Percentiles rank a stretch among this genome's conserved stretches.
phyloP scores from a whole-genome alignment of 2,888 invertebrate species.

The Campoletis raptor region DNA sequence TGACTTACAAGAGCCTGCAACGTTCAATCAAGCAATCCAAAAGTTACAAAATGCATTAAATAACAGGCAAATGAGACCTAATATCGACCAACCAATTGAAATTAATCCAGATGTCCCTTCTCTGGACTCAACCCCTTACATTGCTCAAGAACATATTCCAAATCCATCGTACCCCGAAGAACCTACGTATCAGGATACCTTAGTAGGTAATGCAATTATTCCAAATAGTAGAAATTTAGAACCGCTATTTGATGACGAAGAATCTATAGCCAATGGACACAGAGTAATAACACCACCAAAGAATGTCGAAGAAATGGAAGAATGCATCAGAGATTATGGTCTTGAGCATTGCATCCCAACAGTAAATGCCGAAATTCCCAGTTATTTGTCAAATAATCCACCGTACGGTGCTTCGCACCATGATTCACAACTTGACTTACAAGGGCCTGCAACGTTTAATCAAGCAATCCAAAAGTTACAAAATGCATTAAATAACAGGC shows the following conservation, averaged over 20 bases:
- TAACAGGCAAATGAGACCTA: not conserved
- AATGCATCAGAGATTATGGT: constrained; percentile 71
- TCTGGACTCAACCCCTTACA: not conserved
- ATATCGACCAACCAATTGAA: constrained; percentile 15
- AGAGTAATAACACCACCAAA: constrained; percentile 3
- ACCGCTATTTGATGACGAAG: not conserved
- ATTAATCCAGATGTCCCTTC: constrained; percentile 14
- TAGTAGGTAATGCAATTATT: not conserved
- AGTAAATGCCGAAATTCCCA: not conserved
- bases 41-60: not conserved
- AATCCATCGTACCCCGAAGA: constrained; percentile 19
- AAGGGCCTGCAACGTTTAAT: not conserved
- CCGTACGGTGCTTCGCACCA: not conserved
- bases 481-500: constrained; percentile 2
- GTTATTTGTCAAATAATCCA: not conserved
- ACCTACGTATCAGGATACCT: constrained; percentile 16
- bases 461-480: not conserved
- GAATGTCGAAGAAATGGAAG: constrained; percentile 65
- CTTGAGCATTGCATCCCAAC: constrained; percentile 67
- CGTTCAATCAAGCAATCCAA: not conserved
- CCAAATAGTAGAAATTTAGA: not conserved
- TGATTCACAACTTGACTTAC: constrained; percentile 5
- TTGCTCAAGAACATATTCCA: not conserved
- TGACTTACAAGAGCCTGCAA: constrained; percentile 1
- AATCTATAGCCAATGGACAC: constrained; percentile 4